Base-by-base conservation (phyloP, 2,797 vertebrate genomes). In the Mallotus villosus region DNA sequence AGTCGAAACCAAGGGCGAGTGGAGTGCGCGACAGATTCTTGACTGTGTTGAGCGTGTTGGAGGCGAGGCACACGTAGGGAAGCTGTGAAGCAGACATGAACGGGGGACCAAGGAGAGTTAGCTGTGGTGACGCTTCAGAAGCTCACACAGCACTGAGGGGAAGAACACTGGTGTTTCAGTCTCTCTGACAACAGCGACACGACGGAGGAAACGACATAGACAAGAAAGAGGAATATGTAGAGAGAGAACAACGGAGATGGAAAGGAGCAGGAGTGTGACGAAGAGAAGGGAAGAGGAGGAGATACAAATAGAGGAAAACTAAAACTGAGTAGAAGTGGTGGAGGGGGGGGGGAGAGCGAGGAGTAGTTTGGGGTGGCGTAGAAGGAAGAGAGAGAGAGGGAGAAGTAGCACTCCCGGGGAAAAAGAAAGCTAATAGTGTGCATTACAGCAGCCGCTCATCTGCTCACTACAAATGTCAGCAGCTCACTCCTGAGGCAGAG, bases 381-480 rank as follows among this genome's bases (percentile, higher is more conserved):
- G 57, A 16, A n/a, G 63, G 22, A n/a, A 27, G n/a, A 25, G n/a
- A 73, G n/a, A 73, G 57, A 71, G 27, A 19, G 62, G 19, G 53
- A 71, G 67, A 68, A 53, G 72, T 24, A 64, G 34, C 71, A 16
- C 14, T 67, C 65, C 32, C n/a, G 46, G 4, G 49, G 63, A 63
- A 64, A 16, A 25, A 63, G 58, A 61, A 49, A 74, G 66, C 79
- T 78, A 81, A 80, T 76, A 78, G 78, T 68, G 69, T 69, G 67
- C 74, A 81, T 81, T 78, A 81, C 73, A 76, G 63, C 63, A 58
- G 72, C 61, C n/a, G 60, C 73, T 71, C 63, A 11, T 63, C 75
- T 75, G 73, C 59, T 78, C 65, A 72, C 70, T 77, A 78, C 74
- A 75, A 75, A 81, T 62, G 58, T 49, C 74, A 72, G 51, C n/a